A percentile compares a stretch with the other conserved stretches of the same genome.
phyloP scores from a whole-genome alignment of 2,888 invertebrate genomes.

The Lasioglossum lativentre region DNA sequence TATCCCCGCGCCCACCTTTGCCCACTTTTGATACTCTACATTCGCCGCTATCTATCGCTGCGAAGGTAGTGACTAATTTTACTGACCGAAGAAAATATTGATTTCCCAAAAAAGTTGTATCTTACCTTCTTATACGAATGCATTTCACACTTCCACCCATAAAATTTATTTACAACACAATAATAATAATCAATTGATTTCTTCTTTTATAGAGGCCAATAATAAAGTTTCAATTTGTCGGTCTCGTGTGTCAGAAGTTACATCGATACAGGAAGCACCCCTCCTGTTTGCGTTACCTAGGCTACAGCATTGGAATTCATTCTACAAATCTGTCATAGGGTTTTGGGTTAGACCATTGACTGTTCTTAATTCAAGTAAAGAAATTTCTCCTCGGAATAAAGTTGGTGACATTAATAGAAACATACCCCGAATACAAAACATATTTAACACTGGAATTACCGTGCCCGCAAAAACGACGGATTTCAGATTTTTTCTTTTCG shows the following conservation, averaged over 20 bases:
- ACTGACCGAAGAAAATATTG: background rate
- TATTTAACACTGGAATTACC: background rate
- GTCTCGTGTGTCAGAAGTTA: conserved; percentile 30
- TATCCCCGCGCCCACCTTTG: no score
- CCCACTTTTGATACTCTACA: no score
- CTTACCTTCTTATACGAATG: background rate
- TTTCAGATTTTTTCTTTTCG: no score
- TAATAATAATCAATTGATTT: background rate
- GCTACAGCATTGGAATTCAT: conserved; percentile 57
- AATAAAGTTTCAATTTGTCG: no score
- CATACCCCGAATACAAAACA: background rate
- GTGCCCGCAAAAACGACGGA: background rate
- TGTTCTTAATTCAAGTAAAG: background rate
- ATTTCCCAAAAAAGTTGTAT: background rate
- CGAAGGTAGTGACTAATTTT: background rate
- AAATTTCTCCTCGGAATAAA: conserved; percentile 2
- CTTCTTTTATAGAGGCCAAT: background rate
- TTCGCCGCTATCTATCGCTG: background rate
- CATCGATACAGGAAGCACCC: conserved; percentile 60
- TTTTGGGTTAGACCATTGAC: conserved; percentile 25
- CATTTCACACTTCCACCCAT: background rate
- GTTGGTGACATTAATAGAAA: background rate
- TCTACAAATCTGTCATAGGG: conserved; percentile 14
- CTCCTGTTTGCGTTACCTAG: conserved; percentile 73
- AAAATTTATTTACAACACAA: background rate